These are phyloP conservation scores for Trichonephila clavata DNA, from an alignment of 1,140 invertebrate genomes.

Conservation along the genomic window DNA sequence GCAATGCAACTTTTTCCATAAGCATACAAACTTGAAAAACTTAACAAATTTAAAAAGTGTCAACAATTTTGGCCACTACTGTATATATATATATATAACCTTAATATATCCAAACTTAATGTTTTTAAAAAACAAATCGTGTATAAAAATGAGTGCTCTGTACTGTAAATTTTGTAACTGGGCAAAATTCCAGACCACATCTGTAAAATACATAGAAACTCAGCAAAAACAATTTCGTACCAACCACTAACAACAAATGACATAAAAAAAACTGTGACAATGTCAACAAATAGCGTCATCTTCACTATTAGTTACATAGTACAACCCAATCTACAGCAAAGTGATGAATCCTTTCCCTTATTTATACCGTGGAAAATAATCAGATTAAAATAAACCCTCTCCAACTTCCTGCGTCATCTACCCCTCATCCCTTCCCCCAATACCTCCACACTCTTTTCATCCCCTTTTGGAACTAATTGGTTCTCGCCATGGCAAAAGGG, in stretches of 20 bases:
- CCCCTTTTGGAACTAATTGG: slow-evolving; percentile 19
- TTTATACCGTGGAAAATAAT: neutral
- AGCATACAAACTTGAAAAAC: too few species aligned
- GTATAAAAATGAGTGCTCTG: too few species aligned
- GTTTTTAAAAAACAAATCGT: too few species aligned
- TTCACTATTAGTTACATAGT: neutral
- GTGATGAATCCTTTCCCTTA: neutral
- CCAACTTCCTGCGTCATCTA: neutral
- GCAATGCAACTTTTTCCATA: too few species aligned
- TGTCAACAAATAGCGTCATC: neutral
- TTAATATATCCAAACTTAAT: too few species aligned
- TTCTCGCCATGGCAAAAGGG: neutral
- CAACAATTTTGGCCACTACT: too few species aligned
- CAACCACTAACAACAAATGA: neutral
- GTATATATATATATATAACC: too few species aligned
- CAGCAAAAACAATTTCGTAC: neutral
- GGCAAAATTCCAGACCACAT: too few species aligned
- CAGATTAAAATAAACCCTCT: slow-evolving; percentile 23
- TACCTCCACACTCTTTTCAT: neutral
- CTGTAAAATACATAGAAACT: too few species aligned
- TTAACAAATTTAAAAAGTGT: too few species aligned
- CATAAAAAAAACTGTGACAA: too few species aligned
- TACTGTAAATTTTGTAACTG: too few species aligned
- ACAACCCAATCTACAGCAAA: neutral
- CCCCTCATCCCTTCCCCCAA: neutral